Evolutionary conservation across 1,140 invertebrate species (phyloP).

Genomic region (Musca domestica): DNA sequence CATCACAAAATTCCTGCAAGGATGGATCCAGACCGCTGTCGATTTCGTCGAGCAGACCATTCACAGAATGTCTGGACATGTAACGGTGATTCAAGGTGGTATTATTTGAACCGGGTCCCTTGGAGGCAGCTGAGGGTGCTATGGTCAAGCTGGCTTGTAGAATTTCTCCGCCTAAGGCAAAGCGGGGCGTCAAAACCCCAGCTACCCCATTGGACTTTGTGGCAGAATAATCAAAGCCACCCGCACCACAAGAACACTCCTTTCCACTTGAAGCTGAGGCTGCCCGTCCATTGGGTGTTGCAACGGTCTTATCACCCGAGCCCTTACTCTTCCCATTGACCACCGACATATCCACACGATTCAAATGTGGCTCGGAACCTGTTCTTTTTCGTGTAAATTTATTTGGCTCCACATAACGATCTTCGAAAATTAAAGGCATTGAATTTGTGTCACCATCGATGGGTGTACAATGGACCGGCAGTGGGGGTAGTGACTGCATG

Average conservation of each 20-base stretch:
- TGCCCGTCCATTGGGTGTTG: slow-evolving; percentile 37
- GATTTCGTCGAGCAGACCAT: slow-evolving; percentile 56
- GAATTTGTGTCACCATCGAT: slow-evolving; percentile 84
- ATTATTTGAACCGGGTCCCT: neutral
- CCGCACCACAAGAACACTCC: slow-evolving; percentile 40
- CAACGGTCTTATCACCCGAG: neutral
- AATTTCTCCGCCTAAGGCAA: slow-evolving; percentile 49
- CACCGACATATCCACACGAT: too few species aligned
- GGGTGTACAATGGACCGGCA: slow-evolving; percentile 86
- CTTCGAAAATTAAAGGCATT: slow-evolving; percentile 92
- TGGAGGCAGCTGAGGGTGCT: slow-evolving; percentile 36
- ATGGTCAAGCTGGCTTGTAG: slow-evolving; percentile 54
- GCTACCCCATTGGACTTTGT: slow-evolving; percentile 34
- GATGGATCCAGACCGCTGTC: neutral
- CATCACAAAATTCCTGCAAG: slow-evolving; percentile 28
- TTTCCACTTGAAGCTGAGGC: slow-evolving; percentile 18
- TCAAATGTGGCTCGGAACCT: slow-evolving; percentile 46
- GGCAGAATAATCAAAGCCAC: slow-evolving; percentile 43
- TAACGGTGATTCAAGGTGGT: slow-evolving; percentile 29
- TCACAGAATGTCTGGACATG: slow-evolving; percentile 61
- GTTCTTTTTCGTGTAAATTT: slow-evolving; percentile 64
- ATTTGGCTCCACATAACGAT: slow-evolving; percentile 72
- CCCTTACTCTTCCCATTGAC: neutral
- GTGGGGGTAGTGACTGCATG: slow-evolving; percentile 74
- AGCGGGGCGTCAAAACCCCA: slow-evolving; percentile 46